Evolutionary conservation across 2,113 vertebrate genomes (phyloP).

Genomic region (Strigops habroptila): DNA sequence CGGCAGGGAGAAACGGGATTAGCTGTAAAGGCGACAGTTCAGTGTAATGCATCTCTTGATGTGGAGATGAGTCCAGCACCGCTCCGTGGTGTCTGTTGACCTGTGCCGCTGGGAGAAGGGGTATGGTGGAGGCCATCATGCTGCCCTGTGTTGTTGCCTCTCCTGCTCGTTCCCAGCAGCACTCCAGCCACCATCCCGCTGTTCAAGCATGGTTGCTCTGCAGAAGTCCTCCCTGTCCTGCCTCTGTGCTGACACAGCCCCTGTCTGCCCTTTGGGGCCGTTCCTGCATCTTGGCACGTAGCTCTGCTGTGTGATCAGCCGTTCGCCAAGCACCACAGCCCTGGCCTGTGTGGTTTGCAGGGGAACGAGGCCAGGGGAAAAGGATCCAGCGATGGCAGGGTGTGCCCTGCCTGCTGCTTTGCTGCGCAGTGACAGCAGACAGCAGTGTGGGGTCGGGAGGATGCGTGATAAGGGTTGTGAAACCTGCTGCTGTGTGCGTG

Average conservation of each 20-base stretch:
- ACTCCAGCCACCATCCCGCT: accelerated
- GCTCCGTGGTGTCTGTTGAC: not conserved
- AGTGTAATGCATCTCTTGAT: accelerated
- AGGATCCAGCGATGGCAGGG: not conserved
- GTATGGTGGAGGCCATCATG: accelerated
- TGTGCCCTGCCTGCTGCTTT: not conserved
- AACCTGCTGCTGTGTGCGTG: not conserved
- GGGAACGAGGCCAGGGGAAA: not conserved
- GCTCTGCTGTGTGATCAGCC: not conserved
- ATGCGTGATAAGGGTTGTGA: not conserved
- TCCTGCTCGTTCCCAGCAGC: not conserved
- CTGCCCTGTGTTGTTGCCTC: not conserved
- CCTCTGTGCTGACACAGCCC: too few relatives aligned
- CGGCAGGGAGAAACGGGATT: too few relatives aligned
- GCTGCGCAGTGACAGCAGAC: not conserved
- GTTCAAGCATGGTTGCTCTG: accelerated
- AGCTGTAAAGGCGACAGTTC: too few relatives aligned
- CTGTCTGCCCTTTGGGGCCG: too few relatives aligned
- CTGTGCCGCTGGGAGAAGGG: not conserved
- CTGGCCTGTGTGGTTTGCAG: not conserved
- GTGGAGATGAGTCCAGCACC: not conserved
- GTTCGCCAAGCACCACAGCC: not conserved
- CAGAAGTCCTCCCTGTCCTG: not conserved
- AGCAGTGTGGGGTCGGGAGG: not conserved
- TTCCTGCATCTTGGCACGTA: not conserved